phyloP scores from a whole-genome alignment of 2,797 vertebrate species.

The Aphelocoma californica region DNA sequence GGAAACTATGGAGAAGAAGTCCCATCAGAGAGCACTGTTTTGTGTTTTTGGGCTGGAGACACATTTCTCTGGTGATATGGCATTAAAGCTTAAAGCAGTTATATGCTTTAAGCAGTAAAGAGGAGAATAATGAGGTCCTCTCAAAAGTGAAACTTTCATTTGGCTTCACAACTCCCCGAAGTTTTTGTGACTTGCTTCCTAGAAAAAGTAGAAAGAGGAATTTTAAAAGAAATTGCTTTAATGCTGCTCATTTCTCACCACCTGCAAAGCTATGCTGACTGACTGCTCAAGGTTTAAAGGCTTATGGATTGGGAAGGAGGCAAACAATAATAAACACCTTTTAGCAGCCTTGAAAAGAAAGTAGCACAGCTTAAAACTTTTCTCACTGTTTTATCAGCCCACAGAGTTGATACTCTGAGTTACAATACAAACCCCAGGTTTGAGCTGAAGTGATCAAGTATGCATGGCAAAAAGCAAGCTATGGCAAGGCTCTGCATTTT shows the following conservation, averaged over 20 bases:
- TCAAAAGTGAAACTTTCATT: conserved; percentile 14
- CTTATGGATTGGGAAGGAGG: neutral
- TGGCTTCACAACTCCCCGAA: neutral
- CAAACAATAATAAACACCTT: conserved; percentile 40
- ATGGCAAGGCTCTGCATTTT: neutral
- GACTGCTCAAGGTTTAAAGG: conserved; percentile 18
- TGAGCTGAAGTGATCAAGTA: neutral
- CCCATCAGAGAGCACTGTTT: neutral
- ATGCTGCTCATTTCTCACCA: neutral
- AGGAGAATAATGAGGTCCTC: conserved; percentile 28
- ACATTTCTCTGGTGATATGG: neutral
- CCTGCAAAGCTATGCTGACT: neutral
- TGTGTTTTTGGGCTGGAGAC: neutral
- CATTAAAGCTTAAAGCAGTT: neutral
- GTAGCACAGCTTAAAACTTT: neutral
- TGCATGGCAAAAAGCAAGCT: neutral
- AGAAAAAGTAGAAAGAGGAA: neutral
- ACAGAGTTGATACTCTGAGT: neutral
- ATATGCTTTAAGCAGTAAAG: neutral
- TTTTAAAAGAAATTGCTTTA: conserved; percentile 26
- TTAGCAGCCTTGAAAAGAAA: conserved; percentile 2
- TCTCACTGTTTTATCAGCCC: neutral
- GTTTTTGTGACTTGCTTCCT: conserved; percentile 21
- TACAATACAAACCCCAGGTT: neutral
- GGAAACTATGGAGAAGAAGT: neutral